A percentile compares a stretch with the other conserved stretches of the same genome.
Evolutionary conservation across 2,888 invertebrate species (phyloP).

Genomic region (Halocaridina rubra): DNA sequence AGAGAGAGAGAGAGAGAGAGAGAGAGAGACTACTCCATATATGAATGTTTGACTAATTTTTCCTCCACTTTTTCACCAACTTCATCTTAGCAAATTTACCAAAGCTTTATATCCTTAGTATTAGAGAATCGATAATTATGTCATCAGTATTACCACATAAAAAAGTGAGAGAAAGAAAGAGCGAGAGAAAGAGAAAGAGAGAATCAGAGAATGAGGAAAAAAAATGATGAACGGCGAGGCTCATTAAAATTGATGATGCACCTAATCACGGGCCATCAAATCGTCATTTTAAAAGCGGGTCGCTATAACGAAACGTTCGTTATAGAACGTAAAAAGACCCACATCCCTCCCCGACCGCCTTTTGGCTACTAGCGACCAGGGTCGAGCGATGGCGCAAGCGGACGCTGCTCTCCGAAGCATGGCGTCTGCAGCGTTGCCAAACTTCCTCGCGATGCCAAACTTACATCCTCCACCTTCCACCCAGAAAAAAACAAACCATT

Average conservation of each 20-base stretch:
- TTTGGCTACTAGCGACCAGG: constrained; percentile 9
- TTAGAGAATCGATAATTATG: constrained; percentile 27
- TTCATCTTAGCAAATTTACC: not conserved
- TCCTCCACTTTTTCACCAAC: not conserved
- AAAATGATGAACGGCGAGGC: constrained; percentile 20
- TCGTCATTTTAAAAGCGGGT: constrained; percentile 54
- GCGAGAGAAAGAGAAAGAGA: not conserved
- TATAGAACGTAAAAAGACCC: constrained; percentile 33
- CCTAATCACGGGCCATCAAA: constrained; percentile 53
- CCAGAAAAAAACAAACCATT: too few relatives aligned
- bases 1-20: constrained; percentile 17
- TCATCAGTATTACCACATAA: constrained; percentile 46
- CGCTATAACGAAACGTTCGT: constrained; percentile 51
- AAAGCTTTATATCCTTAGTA: too few relatives aligned
- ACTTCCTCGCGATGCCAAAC: not conserved
- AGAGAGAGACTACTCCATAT: too few relatives aligned
- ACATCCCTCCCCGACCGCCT: too few relatives aligned
- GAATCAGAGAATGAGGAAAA: not conserved
- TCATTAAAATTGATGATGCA: constrained; percentile 56
- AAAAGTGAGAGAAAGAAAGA: not conserved
- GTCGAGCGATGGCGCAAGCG: constrained; percentile 16
- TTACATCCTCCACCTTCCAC: too few relatives aligned
- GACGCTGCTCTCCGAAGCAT: not conserved
- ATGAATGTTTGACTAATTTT: not conserved
- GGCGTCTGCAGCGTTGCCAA: constrained; percentile 18